phyloP scores from a whole-genome alignment of 2,113 vertebrate genomes.

The Brachirus orientalis region DNA sequence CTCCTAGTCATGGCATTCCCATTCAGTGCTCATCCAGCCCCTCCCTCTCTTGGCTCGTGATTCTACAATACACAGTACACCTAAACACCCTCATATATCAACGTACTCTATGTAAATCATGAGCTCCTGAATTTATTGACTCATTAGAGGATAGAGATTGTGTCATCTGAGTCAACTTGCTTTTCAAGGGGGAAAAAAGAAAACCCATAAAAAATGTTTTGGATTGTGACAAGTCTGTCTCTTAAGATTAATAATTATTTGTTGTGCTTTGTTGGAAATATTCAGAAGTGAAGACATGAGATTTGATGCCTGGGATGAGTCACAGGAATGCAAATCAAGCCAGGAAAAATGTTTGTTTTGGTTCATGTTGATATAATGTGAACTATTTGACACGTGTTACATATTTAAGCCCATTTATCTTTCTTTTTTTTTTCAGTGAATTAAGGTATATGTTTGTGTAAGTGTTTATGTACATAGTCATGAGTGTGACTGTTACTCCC shows the following conservation, averaged over 20 bases:
- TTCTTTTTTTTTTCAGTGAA: neutral
- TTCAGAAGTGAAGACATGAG: constrained; percentile 18
- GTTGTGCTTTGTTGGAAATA: constrained; percentile 33
- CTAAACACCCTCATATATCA: too few species aligned
- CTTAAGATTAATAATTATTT: constrained; percentile 38
- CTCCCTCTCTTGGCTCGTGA: too few species aligned
- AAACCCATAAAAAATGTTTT: constrained; percentile 42
- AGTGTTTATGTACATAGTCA: neutral
- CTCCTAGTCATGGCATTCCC: constrained; percentile 6
- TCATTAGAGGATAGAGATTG: too few species aligned
- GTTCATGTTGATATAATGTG: neutral
- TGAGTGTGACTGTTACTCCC: too few species aligned
- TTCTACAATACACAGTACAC: too few species aligned
- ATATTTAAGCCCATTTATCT: neutral
- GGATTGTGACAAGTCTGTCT: constrained; percentile 45
- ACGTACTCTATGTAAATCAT: too few species aligned
- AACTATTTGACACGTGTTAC: constrained; percentile 4
- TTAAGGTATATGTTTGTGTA: neutral
- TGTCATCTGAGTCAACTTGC: neutral
- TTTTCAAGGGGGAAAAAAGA: constrained; percentile 3
- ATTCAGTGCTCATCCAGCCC: neutral
- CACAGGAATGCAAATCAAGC: constrained; percentile 29
- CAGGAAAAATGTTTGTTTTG: constrained; percentile 41
- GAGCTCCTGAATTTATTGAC: constrained; percentile 24
- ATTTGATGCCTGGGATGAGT: constrained; percentile 49